Base-by-base conservation (phyloP, 2,888 invertebrate species). In the Parthenolecanium corni region DNA sequence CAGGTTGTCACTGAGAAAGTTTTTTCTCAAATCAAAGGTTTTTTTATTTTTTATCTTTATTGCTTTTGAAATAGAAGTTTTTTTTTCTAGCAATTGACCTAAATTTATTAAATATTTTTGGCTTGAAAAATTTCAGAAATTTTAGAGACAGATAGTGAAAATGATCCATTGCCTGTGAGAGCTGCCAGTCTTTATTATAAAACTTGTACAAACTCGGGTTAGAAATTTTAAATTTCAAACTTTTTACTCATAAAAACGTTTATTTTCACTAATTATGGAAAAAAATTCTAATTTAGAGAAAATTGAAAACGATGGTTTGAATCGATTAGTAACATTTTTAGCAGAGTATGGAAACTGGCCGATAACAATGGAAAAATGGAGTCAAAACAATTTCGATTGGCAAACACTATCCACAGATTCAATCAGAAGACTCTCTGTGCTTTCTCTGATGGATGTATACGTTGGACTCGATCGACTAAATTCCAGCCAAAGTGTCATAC, bases 141-240 rank as follows among this genome's bases (percentile, higher is more conserved):
- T 40, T 62, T 72, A 51, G 70, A 71, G 61, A 67, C 68, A 42
- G 65, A 66, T 25, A 53, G 67, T 20, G 58, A 65, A 11, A 64
- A 64, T 42, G 72, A 73, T 36, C 71, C 71, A 1, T 52, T 62
- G 4, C 70, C 71, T 23, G 69, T 73, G 0, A 68, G 68, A 44
- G 65, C 80, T 68, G 83, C 84, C 0, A 79, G 81, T 70, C 71
- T 76, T 20, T 73, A 83, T 52, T 85, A 83, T 68, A 77, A 75
- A 68, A 80, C 82, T 40, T 85, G 85, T 70, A 76, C 83, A 73
- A 77, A 84, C 70, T 78, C 78, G 67, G 81, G 85, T 84, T 71
- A 73, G 72, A 69, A 23, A 24, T 2, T 12, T 38, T 12, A 44
- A 24, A 57, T 42, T 3, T 16, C 14, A 18, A 56, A 20, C 18